Base-by-base conservation (phyloP, 2,888 invertebrate species). In the Drosophila buzzatii region DNA sequence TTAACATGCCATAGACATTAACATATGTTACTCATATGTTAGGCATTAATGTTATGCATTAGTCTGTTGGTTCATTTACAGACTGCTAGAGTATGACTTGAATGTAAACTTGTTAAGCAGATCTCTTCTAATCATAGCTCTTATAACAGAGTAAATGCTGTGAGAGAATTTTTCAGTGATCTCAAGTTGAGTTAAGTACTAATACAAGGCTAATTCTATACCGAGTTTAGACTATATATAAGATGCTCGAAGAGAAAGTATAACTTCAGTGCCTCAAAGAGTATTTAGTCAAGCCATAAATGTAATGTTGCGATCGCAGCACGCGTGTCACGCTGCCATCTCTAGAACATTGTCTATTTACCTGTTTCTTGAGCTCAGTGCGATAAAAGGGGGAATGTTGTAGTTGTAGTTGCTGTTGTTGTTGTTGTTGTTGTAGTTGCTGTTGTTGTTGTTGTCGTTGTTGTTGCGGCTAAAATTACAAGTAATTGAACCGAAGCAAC, bases 391-490 rank as follows among this genome's bases (percentile, higher is more conserved):
- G 60, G 78, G 77, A 78, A 23, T 16, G 56, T 58, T 71, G 47
- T 72, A 60, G 85, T 64, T 75, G 71, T 45, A 57, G 35, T 68
- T 47, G 49, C 27, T 56, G 85, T 63, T 73, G 70, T 47, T 56
- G 31, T 70, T 52, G 60, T 57, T 58, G 72, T 77, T 76, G 86
- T 71, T 88, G 88, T 12, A 1, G 70, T 47, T 55, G 35, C 60
- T 68, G 59, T 56, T 57, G 72, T 79, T 76, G 86, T 71, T 87
- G 70, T 45, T 51, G 35, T 69, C 60, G 59, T 52, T 57, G 72
- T 79, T 76, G 86, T 71, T 88, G 88, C 77, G 90, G 86, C 86
- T 87, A 77, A 87, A 87, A 87, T 87, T 87, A 90, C 86, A 90
- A 82, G 86, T 87, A 87, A 88, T 90, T 90, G 88, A 90, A 86